Evolutionary conservation across 1,140 invertebrate genomes (phyloP), one percentile per base, ranked within the genome.

Genomic region (Drosophila navojoa): DNA sequence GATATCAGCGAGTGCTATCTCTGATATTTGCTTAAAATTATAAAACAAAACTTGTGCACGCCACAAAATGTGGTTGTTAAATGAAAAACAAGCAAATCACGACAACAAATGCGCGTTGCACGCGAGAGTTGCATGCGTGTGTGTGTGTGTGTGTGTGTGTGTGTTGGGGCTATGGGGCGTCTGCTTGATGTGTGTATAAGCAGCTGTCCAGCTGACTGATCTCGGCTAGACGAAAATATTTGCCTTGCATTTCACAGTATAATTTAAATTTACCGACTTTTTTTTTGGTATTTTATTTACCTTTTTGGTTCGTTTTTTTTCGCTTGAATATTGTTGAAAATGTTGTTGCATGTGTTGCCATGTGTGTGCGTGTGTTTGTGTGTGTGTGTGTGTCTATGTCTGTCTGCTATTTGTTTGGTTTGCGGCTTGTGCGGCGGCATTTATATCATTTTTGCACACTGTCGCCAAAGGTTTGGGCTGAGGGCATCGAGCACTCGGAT

Each of bases 181-280:
- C 16, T 42, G 50, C 50, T 32, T 59, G 57, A 45, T 42, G 27
- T 59, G 54, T 35, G 52, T 57, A 44, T 27, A 32, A 58, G 63
- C 63, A 66, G 53, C 63, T 58, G 63, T 66, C 42, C 75, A 59
- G 40, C 74, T 53, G 62, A 58, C 59, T 80, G 62, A 85, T 85
- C 63, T 73, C 38, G 61, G 77, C 76, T 89, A 87, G 82, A 86
- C 82, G 81, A 86, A 87, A 86, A 86, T 86, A 87, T 86, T 86
- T 86, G 64, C 76, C 82, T 87, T 87, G 79, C 84, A 79, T 82
- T 82, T 75, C 64, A 69, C 63, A 60, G 71, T 80, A 82, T 89
- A 79, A 82, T 89, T 86, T 79, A 57, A 58, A 63, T 71, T 75
- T 71, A 19, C 13, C 9, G 19, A 10, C 25, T 59, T 58, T 52